Conservation (phyloP, 2,888 invertebrate species). For the Drosophila paracracens region DNA sequence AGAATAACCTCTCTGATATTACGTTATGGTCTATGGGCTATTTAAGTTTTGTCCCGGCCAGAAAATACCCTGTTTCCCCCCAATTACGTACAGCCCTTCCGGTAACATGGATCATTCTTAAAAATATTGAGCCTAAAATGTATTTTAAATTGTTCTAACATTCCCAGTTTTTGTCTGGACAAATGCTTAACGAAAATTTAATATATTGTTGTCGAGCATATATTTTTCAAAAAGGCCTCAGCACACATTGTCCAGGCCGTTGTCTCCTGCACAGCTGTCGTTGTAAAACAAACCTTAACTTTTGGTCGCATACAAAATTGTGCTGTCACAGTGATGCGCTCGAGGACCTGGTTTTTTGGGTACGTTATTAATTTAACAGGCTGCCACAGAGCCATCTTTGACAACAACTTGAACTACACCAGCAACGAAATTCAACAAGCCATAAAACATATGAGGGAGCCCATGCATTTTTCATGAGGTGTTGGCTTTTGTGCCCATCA, state of each 20-base stretch:
- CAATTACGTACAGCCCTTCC: background rate
- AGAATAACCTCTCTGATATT: background rate
- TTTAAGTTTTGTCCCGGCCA: background rate
- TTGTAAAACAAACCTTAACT: slow-evolving; percentile 76
- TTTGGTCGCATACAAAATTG: slow-evolving; percentile 58
- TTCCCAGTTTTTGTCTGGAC: background rate
- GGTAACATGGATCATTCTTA: background rate
- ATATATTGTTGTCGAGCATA: slow-evolving; percentile 53
- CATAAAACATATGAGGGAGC: slow-evolving; percentile 83
- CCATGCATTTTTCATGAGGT: slow-evolving; percentile 84
- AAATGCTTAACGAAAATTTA: slow-evolving; percentile 60
- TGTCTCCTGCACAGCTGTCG: slow-evolving; percentile 75
- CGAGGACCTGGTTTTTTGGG: slow-evolving; percentile 15
- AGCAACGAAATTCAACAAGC: slow-evolving; percentile 82
- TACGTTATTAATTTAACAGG: slow-evolving; percentile 82
- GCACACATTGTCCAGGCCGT: slow-evolving; percentile 8
- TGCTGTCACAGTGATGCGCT: slow-evolving; percentile 46
- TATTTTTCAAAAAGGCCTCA: slow-evolving; percentile 40
- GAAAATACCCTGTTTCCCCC: background rate
- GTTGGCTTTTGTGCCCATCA: slow-evolving; percentile 82
- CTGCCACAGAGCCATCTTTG: slow-evolving; percentile 63
- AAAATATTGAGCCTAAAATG: background rate
- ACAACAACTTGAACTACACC: slow-evolving; percentile 74
- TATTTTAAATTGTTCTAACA: background rate
- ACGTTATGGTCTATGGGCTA: background rate